Conservation (phyloP, 30 jellyfish, hydroid and myxozoan genomes). For the Hydra vulgaris region DNA sequence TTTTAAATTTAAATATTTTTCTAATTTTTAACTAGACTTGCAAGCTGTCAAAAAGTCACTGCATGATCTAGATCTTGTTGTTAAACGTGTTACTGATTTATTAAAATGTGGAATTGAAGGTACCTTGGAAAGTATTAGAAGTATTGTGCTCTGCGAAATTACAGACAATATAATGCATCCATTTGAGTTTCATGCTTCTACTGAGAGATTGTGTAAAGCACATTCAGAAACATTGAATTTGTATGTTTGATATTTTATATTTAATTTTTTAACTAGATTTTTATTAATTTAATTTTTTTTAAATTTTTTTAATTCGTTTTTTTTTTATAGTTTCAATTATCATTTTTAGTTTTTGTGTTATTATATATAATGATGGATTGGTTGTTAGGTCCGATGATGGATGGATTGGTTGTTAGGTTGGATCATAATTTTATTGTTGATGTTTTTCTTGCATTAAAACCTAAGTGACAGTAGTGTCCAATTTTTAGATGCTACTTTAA, state of each 20-base stretch:
- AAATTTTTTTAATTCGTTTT: neutral
- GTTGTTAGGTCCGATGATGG: too few species aligned
- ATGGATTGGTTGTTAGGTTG: too few species aligned
- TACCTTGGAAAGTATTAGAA: conserved; percentile 49
- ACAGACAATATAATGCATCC: conserved; percentile 3
- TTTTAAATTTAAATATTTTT: neutral
- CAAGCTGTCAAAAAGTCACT: conserved; percentile 42
- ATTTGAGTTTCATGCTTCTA: conserved; percentile 37
- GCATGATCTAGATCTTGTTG: conserved; percentile 31
- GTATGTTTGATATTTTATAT: conserved; percentile 33
- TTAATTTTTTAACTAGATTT: neutral
- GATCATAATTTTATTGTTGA: too few species aligned
- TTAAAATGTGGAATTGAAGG: conserved; percentile 66
- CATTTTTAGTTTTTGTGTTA: too few species aligned
- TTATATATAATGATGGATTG: too few species aligned
- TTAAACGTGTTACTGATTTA: conserved; percentile 50
- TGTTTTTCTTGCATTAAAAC: too few species aligned
- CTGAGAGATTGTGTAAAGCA: conserved; percentile 38
- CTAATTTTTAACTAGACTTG: conserved; percentile 22
- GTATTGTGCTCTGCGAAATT: conserved; percentile 40
- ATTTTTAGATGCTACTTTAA: too few species aligned
- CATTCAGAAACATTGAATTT: conserved; percentile 37
- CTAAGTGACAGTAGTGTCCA: too few species aligned
- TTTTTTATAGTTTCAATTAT: too few species aligned
- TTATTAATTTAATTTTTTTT: neutral